These are phyloP conservation scores for Limonius californicus DNA, from an alignment of 1,140 invertebrate genomes.

Conservation along the genomic window DNA sequence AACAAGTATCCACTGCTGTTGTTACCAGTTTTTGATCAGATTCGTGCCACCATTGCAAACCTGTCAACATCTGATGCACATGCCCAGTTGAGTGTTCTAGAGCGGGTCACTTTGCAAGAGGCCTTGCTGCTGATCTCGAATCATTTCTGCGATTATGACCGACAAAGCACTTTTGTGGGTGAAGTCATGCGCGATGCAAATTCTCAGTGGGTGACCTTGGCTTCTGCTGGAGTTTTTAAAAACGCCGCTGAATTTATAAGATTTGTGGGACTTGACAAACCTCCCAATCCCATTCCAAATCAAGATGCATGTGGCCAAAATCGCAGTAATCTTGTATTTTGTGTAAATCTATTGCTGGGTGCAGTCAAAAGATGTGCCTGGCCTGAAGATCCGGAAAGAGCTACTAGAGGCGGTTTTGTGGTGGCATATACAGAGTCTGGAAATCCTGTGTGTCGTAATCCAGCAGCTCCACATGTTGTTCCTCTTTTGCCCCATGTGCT, in stretches of 20 bases:
- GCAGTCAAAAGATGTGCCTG: slow-evolving; percentile 82
- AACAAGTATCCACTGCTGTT: slow-evolving; percentile 79
- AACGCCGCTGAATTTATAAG: slow-evolving; percentile 66
- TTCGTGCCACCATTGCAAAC: slow-evolving; percentile 68
- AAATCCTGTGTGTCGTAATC: slow-evolving; percentile 69
- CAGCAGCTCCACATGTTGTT: slow-evolving; percentile 75
- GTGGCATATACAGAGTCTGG: slow-evolving; percentile 66
- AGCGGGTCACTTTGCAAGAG: slow-evolving; percentile 76
- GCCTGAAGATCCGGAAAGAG: slow-evolving; percentile 75
- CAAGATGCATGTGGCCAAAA: slow-evolving; percentile 59
- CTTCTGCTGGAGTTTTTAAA: slow-evolving; percentile 52
- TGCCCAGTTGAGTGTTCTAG: slow-evolving; percentile 74
- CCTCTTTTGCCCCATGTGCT: slow-evolving; percentile 75
- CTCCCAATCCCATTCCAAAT: slow-evolving; percentile 55
- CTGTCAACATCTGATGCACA: slow-evolving; percentile 57
- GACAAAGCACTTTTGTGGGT: slow-evolving; percentile 77
- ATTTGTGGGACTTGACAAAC: slow-evolving; percentile 71
- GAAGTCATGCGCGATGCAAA: slow-evolving; percentile 67
- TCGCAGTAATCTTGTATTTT: slow-evolving; percentile 61
- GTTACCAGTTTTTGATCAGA: slow-evolving; percentile 82
- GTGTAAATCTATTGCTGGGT: slow-evolving; percentile 71
- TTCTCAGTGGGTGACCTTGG: slow-evolving; percentile 59
- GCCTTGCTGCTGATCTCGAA: slow-evolving; percentile 79
- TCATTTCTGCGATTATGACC: slow-evolving; percentile 83
- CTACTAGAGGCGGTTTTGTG: slow-evolving; percentile 76